Conservation (phyloP, 1,140 invertebrate species). For the Pteromalus puparum region DNA sequence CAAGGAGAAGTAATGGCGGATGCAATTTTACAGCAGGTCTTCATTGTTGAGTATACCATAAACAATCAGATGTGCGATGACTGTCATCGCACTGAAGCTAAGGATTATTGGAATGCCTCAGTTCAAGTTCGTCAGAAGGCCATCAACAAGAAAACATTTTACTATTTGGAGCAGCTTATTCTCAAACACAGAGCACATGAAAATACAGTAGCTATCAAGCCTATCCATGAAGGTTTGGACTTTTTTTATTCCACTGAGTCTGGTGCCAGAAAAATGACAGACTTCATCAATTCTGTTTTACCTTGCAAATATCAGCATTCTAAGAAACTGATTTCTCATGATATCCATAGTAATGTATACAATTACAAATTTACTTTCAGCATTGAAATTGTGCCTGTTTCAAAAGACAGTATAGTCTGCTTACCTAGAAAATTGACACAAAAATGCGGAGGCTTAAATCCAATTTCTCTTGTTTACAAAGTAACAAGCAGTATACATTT, state of each 20-base stretch:
- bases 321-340: conserved; percentile 97
- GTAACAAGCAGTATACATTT: conserved; percentile 94
- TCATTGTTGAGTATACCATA: conserved; percentile 95
- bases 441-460: conserved; percentile 93
- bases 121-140: conserved; percentile 91
- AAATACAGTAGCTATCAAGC: conserved; percentile 95
- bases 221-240: conserved; percentile 95
- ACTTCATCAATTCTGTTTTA: conserved; percentile 92
- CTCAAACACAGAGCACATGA: conserved; percentile 96
- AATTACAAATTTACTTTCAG: conserved; percentile 96
- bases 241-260: conserved; percentile 95
- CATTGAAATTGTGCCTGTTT: conserved; percentile 97
- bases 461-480: conserved; percentile 91
- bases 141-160: conserved; percentile 98
- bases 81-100: conserved; percentile 97
- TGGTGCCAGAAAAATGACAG: conserved; percentile 95
- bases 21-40: conserved; percentile 91
- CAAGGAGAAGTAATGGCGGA: conserved; percentile 94
- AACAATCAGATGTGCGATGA: conserved; percentile 97
- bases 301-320: conserved; percentile 92
- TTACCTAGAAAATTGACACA: conserved; percentile 91
- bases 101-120: conserved; percentile 97
- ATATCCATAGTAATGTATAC: conserved; percentile 96
- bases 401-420: conserved; percentile 97
- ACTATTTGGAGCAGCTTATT: conserved; percentile 98